Base-by-base conservation (phyloP, 2,797 vertebrate genomes). In the Silurus aristotelis region DNA sequence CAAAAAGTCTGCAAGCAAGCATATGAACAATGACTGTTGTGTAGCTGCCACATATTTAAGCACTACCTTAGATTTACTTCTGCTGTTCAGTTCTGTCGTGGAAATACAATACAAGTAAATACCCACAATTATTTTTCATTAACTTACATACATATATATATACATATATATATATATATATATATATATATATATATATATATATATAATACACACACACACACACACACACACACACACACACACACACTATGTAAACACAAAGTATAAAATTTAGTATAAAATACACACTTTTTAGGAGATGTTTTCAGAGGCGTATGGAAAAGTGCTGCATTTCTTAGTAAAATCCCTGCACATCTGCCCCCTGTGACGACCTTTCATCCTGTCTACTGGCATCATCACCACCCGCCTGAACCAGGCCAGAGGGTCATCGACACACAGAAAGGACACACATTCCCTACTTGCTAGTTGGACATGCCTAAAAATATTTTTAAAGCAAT, bases 311-410 rank as follows among this genome's bases (percentile, higher is more conserved):
- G 15, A 67, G 46, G 25, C 46, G 52, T 61, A 27, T 79, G 9
- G 60, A 84, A 73, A 56, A n/a, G 38, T 17, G 25, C 20, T 38
- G n/a, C 72, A 63, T 84, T 84, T 73, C 63, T 73, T 17, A 80
- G 73, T 76, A 75, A 86, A 55, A 64, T 61, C 77, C 52, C 17
- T n/a, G 55, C 63, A 81, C 68, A 77, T 82, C 55, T 68, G 38
- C 80, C 66, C 76, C 67, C 25, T 64, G 14, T 81, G 71, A 72
- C 55, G 71, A n/a, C 68, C 72, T 87, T 73, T 46, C 60, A 43
- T 85, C 64, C 71, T 78, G 81, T 78, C 84, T 55, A 25, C 83
- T 76, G 75, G 80, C 80, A 27, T 76, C 75, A n/a, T 80, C 86
- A 64, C 52, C 43, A 14, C 77, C 66, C 1, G 31, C 75, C 73